These are phyloP conservation scores for Platycheirus rosarum DNA, from an alignment of 2,888 invertebrate genomes.

Conservation along the genomic window DNA sequence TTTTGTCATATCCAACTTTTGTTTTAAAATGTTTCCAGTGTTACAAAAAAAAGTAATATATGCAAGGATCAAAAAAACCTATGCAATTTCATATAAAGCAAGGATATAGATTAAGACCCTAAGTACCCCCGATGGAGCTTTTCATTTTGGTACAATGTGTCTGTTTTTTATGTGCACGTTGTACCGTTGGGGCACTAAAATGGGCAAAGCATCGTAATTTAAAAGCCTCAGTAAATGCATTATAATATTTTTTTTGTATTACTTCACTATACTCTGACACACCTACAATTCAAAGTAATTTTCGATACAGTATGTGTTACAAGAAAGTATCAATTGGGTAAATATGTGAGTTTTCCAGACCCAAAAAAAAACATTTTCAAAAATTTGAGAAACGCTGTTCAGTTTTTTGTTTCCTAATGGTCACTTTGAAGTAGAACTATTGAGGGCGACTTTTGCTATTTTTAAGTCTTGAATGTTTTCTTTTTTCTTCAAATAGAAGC, in stretches of 20 bases:
- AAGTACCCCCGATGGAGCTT: conserved; percentile 61
- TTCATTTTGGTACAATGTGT: conserved; percentile 30
- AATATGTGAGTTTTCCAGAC: no score
- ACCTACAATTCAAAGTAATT: not conserved
- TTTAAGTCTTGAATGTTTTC: no score
- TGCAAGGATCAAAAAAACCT: not conserved
- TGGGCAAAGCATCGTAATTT: conserved; percentile 27
- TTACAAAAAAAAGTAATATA: not conserved
- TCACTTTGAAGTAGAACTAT: no score
- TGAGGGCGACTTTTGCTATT: no score
- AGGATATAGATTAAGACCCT: conserved; percentile 43
- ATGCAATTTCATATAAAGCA: conserved; percentile 26
- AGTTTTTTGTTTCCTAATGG: no score
- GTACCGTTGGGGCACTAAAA: not conserved
- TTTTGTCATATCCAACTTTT: conserved; percentile 55
- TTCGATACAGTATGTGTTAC: not conserved
- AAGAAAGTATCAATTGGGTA: not conserved
- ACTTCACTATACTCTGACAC: conserved; percentile 11
- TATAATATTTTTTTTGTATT: conserved; percentile 8
- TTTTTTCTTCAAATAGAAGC: no score
- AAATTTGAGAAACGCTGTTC: no score
- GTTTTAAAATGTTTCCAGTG: conserved; percentile 54
- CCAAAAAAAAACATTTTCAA: no score
- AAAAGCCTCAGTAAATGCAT: conserved; percentile 25
- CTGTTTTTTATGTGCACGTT: conserved; percentile 13